A percentile compares a stretch with the other conserved stretches of the same genome.
These are phyloP conservation scores for Ophthalmolycus amberensis DNA, from an alignment of 2,113 vertebrate species.

Conservation along the genomic window DNA sequence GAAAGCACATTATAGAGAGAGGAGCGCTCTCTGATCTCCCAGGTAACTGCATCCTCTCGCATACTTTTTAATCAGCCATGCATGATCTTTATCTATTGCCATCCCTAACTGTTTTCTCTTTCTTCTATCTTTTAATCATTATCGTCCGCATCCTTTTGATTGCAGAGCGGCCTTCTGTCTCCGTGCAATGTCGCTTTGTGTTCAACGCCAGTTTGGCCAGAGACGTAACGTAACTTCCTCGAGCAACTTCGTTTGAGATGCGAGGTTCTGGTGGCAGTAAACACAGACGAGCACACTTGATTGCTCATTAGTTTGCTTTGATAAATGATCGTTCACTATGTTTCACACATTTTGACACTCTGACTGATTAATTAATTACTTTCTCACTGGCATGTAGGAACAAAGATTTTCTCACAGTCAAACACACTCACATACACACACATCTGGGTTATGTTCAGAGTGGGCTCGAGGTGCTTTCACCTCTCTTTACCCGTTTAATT, in stretches of 20 bases:
- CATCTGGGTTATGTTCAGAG: conserved; percentile 2
- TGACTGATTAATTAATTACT: conserved; percentile 33
- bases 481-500: neutral
- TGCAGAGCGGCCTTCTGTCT: conserved; percentile 8
- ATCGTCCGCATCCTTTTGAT: conserved; percentile 5
- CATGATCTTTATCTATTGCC: neutral
- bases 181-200: neutral
- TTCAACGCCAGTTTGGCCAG: conserved; percentile 11
- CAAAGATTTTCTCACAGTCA: conserved; percentile 13
- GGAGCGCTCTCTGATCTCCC: conserved; percentile 85
- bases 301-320: conserved; percentile 57
- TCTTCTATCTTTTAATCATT: neutral
- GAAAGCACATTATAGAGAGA: conserved; percentile 91
- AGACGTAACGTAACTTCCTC: conserved; percentile 7
- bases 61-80: neutral
- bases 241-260: conserved; percentile 1
- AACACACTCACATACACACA: neutral
- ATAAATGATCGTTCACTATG: conserved; percentile 41
- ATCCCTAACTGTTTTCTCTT: neutral
- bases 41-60: conserved; percentile 80
- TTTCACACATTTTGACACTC: conserved; percentile 30
- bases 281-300: conserved; percentile 27
- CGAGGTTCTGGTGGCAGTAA: conserved; percentile 1
- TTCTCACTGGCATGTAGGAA: neutral
- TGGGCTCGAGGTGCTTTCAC: neutral